A percentile compares a stretch with the other conserved stretches of the same genome.
phyloP scores from a whole-genome alignment of 2,888 invertebrate species.

The Buathra laborator region DNA sequence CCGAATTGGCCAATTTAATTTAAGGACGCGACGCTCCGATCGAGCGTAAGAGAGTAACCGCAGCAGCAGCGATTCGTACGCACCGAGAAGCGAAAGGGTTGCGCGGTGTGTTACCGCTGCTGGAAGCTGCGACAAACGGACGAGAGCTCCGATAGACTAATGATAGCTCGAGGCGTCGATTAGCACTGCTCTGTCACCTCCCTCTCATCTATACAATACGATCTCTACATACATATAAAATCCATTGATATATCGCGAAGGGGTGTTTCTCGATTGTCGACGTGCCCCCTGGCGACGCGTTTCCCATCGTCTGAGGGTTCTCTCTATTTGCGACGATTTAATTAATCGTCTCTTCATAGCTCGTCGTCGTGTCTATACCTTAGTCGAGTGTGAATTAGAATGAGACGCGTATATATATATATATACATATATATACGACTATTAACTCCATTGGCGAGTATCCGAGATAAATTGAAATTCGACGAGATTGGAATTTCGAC shows the following conservation, averaged over 20 bases:
- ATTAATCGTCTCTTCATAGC: constrained; percentile 77
- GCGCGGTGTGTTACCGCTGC: constrained; percentile 66
- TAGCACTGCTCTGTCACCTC: constrained; percentile 75
- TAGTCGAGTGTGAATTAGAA: constrained; percentile 53
- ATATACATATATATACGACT: constrained; percentile 1
- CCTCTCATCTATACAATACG: constrained; percentile 41
- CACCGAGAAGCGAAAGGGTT: constrained; percentile 1
- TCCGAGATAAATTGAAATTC: constrained; percentile 36
- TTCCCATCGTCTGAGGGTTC: constrained; percentile 74
- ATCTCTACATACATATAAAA: background rate
- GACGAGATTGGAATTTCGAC: constrained; percentile 23
- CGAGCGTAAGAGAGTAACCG: constrained; percentile 1
- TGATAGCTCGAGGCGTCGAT: constrained; percentile 81
- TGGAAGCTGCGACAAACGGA: constrained; percentile 72
- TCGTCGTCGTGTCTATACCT: constrained; percentile 32
- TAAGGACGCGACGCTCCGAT: constrained; percentile 21
- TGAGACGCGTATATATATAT: constrained; percentile 5
- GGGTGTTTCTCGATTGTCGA: constrained; percentile 53
- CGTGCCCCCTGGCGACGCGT: constrained; percentile 63
- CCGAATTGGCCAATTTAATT: constrained; percentile 46
- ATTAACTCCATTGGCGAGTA: background rate
- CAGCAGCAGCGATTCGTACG: background rate
- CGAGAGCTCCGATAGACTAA: constrained; percentile 73
- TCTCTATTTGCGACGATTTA: constrained; percentile 81
- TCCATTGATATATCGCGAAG: constrained; percentile 27